Base-by-base conservation (phyloP, 1,140 invertebrate genomes). In the Drosophila yakuba region DNA sequence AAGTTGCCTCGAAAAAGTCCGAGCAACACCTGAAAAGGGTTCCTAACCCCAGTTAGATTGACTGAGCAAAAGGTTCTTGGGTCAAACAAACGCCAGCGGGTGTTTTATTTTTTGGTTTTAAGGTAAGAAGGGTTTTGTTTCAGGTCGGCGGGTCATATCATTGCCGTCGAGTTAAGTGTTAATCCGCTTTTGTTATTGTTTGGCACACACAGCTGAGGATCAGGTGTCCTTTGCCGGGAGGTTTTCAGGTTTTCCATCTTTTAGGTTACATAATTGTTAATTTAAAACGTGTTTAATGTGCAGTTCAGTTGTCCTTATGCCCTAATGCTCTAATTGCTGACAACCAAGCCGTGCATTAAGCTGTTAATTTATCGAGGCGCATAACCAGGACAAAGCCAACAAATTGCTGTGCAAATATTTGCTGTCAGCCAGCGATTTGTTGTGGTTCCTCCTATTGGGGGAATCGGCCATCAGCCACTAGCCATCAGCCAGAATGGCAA, bases 101-200 rank as follows among this genome's bases (percentile, higher is more conserved):
- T 20, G 25, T 43, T 41, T 14, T n/a, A 20, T 20, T 2, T 12
- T 10, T 39, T 39, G 38, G 8, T 32, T 32, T 32, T 2, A 10
- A 32, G 32, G 32, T 32, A 32, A 32, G 25, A 20, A 55, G n/a
- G 23, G 17, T 62, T 60, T 60, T 44, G 62, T 62, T 67, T 67
- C 45, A 66, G 64, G n/a, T 32, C 35, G 35, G 15, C 43, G 52
- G 63, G 62, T 68, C 76, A 84, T 89, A 90, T 84, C 77, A 89
- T 85, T 69, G 74, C 75, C 73, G 50, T 85, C 66, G 74, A 79
- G 58, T 82, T 74, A 89, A 89, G 84, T 89, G 84, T 89, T 89
- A 89, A 89, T 89, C 84, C 80, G 84, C 84, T 89, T 89, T 89
- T 89, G 80, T 89, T 88, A 84, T 88, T 89, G 69, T 89, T 84